These are phyloP conservation scores for Formica selysi DNA, from an alignment of 1,140 invertebrate species.

Conservation along the genomic window DNA sequence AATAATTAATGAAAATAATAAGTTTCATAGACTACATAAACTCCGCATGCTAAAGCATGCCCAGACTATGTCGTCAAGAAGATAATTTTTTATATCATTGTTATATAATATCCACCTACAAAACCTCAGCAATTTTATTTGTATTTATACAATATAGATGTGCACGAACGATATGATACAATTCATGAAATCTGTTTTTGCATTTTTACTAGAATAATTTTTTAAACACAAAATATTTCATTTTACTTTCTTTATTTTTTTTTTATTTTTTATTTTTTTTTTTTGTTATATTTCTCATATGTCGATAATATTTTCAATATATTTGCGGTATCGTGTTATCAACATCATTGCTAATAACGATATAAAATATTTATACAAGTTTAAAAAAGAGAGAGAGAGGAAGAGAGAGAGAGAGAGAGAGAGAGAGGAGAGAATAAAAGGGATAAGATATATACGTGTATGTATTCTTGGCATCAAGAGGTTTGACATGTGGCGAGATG, in stretches of 20 bases:
- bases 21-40: neutral
- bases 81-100: neutral
- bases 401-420: too few relatives aligned
- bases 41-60: neutral
- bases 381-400: neutral
- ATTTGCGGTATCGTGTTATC: neutral
- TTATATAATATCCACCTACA: neutral
- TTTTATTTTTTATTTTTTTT: neutral
- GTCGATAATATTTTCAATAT: neutral
- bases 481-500: neutral
- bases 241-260: neutral
- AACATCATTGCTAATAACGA: neutral
- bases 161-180: neutral
- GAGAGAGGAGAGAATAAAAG: neutral
- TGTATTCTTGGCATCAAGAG: constrained; percentile 14
- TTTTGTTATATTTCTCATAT: neutral
- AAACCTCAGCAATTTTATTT: neutral
- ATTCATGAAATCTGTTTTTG: neutral
- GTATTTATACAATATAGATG: neutral
- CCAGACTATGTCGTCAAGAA: neutral
- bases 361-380: neutral
- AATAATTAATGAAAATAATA: neutral
- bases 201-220: neutral
- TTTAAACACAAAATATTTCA: neutral
- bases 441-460: neutral